Conservation (phyloP, 2,797 vertebrate genomes). For the Arnoldichthys spilopterus region DNA sequence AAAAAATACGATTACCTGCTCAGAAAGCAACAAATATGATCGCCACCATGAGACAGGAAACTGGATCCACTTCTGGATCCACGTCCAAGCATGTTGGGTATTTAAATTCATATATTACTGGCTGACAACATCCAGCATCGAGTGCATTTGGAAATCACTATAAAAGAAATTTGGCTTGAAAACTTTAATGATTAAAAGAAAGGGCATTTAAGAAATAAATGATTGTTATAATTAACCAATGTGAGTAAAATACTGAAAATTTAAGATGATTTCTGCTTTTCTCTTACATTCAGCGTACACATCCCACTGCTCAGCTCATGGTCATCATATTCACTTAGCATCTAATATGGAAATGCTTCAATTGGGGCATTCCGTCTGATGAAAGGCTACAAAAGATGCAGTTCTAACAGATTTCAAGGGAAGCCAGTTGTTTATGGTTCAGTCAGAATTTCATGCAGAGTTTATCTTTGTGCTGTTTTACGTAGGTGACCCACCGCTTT, state of each 20-base stretch:
- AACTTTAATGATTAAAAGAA: too few species aligned
- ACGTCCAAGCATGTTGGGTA: neutral
- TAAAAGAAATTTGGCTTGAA: neutral
- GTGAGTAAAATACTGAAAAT: neutral
- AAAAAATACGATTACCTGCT: too few species aligned
- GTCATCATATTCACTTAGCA: neutral
- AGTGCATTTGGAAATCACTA: conserved; percentile 1
- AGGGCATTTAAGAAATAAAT: neutral
- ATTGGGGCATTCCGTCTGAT: neutral
- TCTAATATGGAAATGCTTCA: neutral
- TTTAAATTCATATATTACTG: neutral
- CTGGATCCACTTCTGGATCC: too few species aligned
- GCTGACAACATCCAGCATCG: neutral
- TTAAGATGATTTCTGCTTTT: neutral
- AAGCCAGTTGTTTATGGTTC: conserved; percentile 41
- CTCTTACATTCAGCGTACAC: neutral
- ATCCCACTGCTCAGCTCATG: neutral
- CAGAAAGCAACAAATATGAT: too few species aligned
- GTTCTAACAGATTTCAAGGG: conserved; percentile 30
- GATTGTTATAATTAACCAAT: neutral
- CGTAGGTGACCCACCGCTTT: conserved; percentile 72
- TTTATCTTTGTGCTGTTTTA: conserved; percentile 68
- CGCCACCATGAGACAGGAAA: too few species aligned
- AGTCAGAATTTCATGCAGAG: conserved; percentile 71
- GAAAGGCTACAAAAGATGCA: neutral